These are phyloP conservation scores for Aulostomus chinensis DNA, from an alignment of 2,797 vertebrate species.

Conservation along the genomic window DNA sequence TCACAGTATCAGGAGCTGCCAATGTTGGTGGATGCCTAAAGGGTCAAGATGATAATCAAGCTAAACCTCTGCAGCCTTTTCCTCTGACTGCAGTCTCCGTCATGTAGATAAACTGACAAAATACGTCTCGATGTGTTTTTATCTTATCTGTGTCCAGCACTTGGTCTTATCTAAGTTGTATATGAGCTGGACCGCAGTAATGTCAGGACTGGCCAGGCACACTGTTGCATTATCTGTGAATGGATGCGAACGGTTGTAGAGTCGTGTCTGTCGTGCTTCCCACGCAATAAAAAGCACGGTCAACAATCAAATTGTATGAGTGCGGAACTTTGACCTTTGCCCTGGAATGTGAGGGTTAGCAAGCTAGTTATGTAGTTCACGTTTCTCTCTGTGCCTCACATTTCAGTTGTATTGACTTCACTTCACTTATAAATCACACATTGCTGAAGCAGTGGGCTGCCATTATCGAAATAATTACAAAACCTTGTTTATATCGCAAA, in stretches of 20 bases:
- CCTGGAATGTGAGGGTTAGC: slow-evolving; percentile 31
- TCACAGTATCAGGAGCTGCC: slow-evolving; percentile 9
- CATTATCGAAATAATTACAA: not conserved
- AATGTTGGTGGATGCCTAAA: not conserved
- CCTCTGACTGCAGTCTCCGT: no score
- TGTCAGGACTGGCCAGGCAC: no score
- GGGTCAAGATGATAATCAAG: not conserved
- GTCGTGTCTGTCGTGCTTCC: no score
- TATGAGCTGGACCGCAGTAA: no score
- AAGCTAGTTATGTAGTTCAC: slow-evolving; percentile 36
- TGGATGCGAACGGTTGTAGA: no score
- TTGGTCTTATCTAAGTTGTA: slow-evolving; percentile 13
- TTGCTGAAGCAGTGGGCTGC: not conserved
- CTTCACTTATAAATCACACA: not conserved
- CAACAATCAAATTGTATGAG: no score
- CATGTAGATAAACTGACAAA: no score
- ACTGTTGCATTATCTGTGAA: slow-evolving; percentile 10
- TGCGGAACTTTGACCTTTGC: slow-evolving; percentile 43
- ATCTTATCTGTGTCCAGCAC: slow-evolving; percentile 9
- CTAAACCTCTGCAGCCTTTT: not conserved
- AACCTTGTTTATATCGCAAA: not conserved
- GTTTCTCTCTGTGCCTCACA: slow-evolving; percentile 12
- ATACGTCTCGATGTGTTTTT: slow-evolving; percentile 5
- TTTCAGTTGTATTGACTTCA: slow-evolving; percentile 1
- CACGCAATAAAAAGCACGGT: no score